These are phyloP conservation scores for Ictalurus punctatus DNA, from an alignment of 2,113 vertebrate species.

Conservation along the genomic window DNA sequence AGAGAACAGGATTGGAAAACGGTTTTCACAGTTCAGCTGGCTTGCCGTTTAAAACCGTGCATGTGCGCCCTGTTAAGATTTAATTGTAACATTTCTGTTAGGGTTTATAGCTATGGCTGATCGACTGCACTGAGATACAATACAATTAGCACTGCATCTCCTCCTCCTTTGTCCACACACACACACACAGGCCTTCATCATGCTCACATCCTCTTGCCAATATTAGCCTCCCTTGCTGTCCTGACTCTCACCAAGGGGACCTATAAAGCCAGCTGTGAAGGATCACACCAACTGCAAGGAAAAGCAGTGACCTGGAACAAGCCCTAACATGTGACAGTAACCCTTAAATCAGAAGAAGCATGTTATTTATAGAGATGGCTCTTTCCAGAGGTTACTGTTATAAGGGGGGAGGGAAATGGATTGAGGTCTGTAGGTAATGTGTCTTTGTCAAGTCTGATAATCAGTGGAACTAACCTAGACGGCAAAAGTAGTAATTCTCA, in stretches of 20 bases:
- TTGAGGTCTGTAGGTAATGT: slow-evolving; percentile 17
- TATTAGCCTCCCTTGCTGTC: slow-evolving; percentile 31
- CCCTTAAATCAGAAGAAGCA: slow-evolving; percentile 27
- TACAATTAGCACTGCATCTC: not conserved
- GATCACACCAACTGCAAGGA: slow-evolving; percentile 26
- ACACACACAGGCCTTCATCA: not conserved
- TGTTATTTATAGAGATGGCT: slow-evolving; percentile 39
- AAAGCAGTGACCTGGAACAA: slow-evolving; percentile 43
- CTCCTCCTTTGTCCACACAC: not conserved
- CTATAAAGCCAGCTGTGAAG: slow-evolving; percentile 42
- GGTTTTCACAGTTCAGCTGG: not conserved
- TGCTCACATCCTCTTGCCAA: slow-evolving; percentile 31
- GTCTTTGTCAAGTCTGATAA: slow-evolving; percentile 37
- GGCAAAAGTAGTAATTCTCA: not conserved
- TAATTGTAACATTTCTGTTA: not conserved
- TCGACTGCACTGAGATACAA: not conserved
- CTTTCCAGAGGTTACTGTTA: slow-evolving; percentile 30
- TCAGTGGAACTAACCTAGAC: slow-evolving; percentile 8
- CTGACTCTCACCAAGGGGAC: slow-evolving; percentile 35
- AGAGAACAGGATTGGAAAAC: not conserved
- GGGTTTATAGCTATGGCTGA: not conserved
- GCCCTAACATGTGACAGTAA: slow-evolving; percentile 33
- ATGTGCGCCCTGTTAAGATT: not conserved
- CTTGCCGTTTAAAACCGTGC: not conserved
- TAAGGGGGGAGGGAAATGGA: not conserved